Percentiles rank a stretch among this genome's conserved stretches.
phyloP scores from a whole-genome alignment of 2,113 vertebrate genomes.

The Amia ocellicauda region DNA sequence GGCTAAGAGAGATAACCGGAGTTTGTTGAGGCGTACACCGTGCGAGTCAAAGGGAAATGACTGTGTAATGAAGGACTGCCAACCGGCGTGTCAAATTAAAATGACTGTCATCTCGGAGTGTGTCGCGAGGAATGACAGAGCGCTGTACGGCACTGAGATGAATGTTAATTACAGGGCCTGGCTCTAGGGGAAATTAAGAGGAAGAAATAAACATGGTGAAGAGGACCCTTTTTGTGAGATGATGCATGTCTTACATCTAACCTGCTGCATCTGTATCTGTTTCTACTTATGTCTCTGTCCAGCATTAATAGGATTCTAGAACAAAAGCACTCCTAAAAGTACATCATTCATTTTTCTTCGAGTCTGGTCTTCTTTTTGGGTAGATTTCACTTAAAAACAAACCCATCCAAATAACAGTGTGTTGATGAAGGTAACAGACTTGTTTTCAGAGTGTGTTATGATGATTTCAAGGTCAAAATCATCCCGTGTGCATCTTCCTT shows the following conservation, averaged over 20 bases:
- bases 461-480: too few relatives aligned
- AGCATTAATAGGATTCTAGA: too few relatives aligned
- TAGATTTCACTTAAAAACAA: too few relatives aligned
- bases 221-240: not conserved
- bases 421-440: too few relatives aligned
- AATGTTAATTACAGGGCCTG: not conserved
- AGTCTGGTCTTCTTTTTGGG: constrained; percentile 29
- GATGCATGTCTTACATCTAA: not conserved
- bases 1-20: not conserved
- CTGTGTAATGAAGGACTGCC: not conserved
- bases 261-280: too few relatives aligned
- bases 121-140: not conserved
- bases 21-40: not conserved
- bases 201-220: not conserved
- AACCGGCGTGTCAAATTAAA: not conserved
- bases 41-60: not conserved
- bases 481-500: too few relatives aligned
- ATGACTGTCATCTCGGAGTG: not conserved
- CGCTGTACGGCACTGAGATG: not conserved
- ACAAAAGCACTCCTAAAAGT: too few relatives aligned
- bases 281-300: too few relatives aligned
- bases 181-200: not conserved
- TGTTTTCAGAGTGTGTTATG: too few relatives aligned
- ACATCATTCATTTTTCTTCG: constrained; percentile 26
- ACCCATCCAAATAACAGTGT: too few relatives aligned